Evolutionary conservation across 1,140 invertebrate species (phyloP).

Genomic region (Doryteuthis pealeii): DNA sequence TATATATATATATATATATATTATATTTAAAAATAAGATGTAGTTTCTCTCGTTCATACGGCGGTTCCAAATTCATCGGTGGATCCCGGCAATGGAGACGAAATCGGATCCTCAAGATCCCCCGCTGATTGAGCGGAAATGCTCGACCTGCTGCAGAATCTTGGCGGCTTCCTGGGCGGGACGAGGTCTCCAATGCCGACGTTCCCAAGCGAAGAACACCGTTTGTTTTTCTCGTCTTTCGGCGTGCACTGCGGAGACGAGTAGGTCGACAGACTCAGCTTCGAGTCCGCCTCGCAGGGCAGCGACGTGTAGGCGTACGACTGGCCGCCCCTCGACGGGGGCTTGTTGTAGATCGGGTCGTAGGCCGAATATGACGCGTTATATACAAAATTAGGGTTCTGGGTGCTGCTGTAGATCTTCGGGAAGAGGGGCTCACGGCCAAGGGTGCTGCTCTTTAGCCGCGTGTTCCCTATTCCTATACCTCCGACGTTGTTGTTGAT

Average conservation of each 20-base stretch:
- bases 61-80: conserved; percentile 3
- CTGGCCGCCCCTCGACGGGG: not conserved
- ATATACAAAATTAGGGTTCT: conserved; percentile 8
- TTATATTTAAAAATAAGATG: too few species aligned
- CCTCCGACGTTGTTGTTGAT: not conserved
- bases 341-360: not conserved
- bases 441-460: too few species aligned
- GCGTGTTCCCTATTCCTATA: too few species aligned
- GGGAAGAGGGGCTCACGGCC: not conserved
- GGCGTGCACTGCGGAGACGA: not conserved
- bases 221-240: conserved; percentile 12
- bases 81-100: not conserved
- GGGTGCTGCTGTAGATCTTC: not conserved
- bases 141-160: not conserved
- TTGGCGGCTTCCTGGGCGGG: not conserved
- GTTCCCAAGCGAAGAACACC: not conserved
- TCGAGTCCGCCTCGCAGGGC: not conserved
- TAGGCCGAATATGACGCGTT: not conserved
- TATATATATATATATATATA: too few species aligned
- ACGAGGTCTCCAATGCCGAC: not conserved
- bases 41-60: not conserved
- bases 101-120: not conserved
- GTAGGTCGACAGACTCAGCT: not conserved
- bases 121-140: not conserved
- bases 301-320: not conserved